These are phyloP conservation scores for Agrotis clavis DNA, from an alignment of 2,888 invertebrate genomes.

Conservation along the genomic window DNA sequence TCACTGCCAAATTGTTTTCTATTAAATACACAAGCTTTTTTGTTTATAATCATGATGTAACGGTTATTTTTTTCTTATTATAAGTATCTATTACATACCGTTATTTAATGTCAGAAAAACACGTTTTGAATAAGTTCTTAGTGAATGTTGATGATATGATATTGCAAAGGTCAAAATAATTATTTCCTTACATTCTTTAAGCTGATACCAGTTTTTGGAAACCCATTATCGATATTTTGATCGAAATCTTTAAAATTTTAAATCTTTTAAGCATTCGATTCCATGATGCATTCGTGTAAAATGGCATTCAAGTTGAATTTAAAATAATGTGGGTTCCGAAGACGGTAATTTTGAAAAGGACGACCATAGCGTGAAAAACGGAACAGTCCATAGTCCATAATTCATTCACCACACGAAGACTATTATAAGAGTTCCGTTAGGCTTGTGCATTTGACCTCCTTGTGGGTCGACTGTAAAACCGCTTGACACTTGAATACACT, in stretches of 20 bases:
- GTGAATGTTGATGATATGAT: conserved; percentile 27
- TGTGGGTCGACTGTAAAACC: conserved; percentile 74
- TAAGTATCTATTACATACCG: conserved; percentile 34
- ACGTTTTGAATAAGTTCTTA: conserved; percentile 35
- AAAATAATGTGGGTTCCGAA: conserved; percentile 22
- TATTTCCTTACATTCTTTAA: conserved; percentile 20
- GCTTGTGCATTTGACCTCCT: conserved; percentile 85
- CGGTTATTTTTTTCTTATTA: conserved; percentile 13
- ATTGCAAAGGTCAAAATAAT: conserved; percentile 32
- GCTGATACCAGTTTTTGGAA: conserved; percentile 21
- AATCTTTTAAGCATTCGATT: background rate
- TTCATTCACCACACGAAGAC: conserved; percentile 79
- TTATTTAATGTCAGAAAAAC: conserved; percentile 50
- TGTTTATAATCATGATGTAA: conserved; percentile 28
- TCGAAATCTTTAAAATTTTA: background rate
- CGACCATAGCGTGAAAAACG: conserved; percentile 57
- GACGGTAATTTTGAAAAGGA: conserved; percentile 47
- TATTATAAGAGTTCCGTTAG: conserved; percentile 83
- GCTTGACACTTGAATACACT: conserved; percentile 65
- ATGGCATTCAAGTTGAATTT: conserved; percentile 1
- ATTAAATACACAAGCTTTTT: conserved; percentile 23
- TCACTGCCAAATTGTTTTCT: conserved; percentile 15
- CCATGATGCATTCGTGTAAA: conserved; percentile 7
- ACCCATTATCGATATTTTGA: conserved; percentile 10
- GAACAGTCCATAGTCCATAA: conserved; percentile 69